Evolutionary conservation across 2,113 vertebrate species (phyloP).

Genomic region (Clupea harengus): DNA sequence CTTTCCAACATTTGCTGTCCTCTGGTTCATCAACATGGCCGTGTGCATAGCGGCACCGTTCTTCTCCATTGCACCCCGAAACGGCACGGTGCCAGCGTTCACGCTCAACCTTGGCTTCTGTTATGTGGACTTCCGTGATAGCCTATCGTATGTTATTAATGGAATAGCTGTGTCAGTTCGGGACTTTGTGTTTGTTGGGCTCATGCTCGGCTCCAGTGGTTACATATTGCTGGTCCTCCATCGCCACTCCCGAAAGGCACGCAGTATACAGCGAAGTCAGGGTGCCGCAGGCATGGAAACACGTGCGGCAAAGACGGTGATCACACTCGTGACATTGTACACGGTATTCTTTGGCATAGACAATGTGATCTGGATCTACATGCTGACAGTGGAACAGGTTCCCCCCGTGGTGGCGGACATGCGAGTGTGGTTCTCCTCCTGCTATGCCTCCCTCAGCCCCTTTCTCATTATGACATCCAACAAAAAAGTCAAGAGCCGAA

Average conservation of each 20-base stretch:
- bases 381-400: conserved; percentile 73
- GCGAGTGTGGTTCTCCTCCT: conserved; percentile 78
- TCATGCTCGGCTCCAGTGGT: conserved; percentile 71
- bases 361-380: conserved; percentile 79
- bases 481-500: conserved; percentile 72
- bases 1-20: conserved; percentile 59
- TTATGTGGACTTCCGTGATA: conserved; percentile 70
- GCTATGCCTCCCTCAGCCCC: conserved; percentile 72
- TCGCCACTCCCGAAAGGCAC: conserved; percentile 63
- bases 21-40: conserved; percentile 76
- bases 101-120: conserved; percentile 77
- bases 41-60: conserved; percentile 69
- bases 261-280: conserved; percentile 57
- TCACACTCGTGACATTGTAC: conserved; percentile 73
- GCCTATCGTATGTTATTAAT: conserved; percentile 72
- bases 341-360: conserved; percentile 75
- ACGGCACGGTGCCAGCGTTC: conserved; percentile 67
- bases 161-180: conserved; percentile 64
- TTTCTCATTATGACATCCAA: conserved; percentile 75
- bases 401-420: conserved; percentile 72
- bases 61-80: conserved; percentile 72
- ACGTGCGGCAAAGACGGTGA: conserved; percentile 72
- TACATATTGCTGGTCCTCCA: conserved; percentile 72
- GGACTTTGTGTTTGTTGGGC: conserved; percentile 71
- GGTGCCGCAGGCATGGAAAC: conserved; percentile 58